Conservation (phyloP, 2,888 invertebrate genomes). For the Oxycera nigricornis region DNA sequence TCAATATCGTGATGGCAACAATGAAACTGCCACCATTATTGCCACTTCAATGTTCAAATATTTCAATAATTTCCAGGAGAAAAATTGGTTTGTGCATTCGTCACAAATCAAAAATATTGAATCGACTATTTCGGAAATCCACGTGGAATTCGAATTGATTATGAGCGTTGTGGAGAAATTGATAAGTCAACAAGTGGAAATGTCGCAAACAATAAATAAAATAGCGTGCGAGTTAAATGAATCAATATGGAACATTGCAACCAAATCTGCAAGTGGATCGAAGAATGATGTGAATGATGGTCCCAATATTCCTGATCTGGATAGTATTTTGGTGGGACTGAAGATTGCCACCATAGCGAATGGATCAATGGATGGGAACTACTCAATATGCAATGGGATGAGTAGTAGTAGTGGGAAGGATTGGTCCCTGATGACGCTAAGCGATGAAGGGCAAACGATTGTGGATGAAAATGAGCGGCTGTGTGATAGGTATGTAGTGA, state of each 20-base stretch:
- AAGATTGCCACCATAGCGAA: neutral
- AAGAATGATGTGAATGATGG: conserved; percentile 7
- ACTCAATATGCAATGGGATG: neutral
- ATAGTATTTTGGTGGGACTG: neutral
- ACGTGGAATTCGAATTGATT: conserved; percentile 13
- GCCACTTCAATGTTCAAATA: neutral
- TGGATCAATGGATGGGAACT: neutral
- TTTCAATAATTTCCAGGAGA: neutral
- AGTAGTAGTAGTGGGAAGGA: neutral
- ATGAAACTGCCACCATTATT: neutral
- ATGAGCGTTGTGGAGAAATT: neutral
- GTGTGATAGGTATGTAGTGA: neutral
- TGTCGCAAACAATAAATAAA: neutral
- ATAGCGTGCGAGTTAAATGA: neutral
- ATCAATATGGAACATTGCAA: neutral
- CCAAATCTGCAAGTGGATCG: neutral
- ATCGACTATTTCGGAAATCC: conserved; percentile 7
- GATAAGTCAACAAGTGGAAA: neutral
- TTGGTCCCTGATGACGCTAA: neutral
- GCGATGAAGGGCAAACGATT: neutral
- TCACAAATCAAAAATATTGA: neutral
- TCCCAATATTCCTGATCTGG: conserved; percentile 21
- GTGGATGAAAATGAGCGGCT: neutral
- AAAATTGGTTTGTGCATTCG: neutral
- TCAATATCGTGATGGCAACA: neutral